These are phyloP conservation scores for Python bivittatus DNA, from an alignment of 2,113 vertebrate species.

Conservation along the genomic window DNA sequence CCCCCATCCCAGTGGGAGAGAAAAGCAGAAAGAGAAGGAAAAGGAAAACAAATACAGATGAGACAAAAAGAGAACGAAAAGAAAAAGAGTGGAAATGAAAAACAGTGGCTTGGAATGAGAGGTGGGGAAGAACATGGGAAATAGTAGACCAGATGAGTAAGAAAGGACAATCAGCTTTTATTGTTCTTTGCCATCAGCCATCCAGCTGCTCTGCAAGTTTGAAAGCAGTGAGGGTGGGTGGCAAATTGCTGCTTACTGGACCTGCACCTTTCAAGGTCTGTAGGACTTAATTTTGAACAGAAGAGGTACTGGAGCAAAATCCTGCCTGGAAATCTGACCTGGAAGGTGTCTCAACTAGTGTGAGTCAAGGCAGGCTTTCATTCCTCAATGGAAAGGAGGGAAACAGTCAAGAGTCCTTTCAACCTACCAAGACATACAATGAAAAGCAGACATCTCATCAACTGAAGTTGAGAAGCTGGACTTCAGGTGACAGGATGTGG, in stretches of 20 bases:
- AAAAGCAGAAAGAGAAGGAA: not conserved
- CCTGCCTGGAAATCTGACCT: not conserved
- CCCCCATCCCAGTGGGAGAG: not conserved
- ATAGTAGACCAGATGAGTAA: conserved; percentile 30
- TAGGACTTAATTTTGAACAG: too few species aligned
- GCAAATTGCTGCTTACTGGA: not conserved
- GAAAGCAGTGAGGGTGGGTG: conserved; percentile 14
- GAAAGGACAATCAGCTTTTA: conserved; percentile 37
- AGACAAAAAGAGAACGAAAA: conserved; percentile 7
- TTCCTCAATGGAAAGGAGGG: not conserved
- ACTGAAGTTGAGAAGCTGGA: not conserved
- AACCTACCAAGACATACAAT: not conserved
- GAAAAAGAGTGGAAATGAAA: conserved; percentile 21
- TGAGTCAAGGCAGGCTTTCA: not conserved
- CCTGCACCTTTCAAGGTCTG: not conserved
- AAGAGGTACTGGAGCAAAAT: not conserved
- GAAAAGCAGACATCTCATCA: not conserved
- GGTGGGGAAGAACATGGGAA: conserved; percentile 23
- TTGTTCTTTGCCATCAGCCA: not conserved
- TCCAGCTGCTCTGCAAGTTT: conserved; percentile 24
- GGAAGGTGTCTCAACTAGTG: not conserved
- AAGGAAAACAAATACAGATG: not conserved
- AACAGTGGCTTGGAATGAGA: conserved; percentile 19
- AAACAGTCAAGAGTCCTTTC: not conserved
- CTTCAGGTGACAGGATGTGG: not conserved